Base-by-base conservation (phyloP, 2,888 invertebrate species). In the Rhorus exstirpatorius region DNA sequence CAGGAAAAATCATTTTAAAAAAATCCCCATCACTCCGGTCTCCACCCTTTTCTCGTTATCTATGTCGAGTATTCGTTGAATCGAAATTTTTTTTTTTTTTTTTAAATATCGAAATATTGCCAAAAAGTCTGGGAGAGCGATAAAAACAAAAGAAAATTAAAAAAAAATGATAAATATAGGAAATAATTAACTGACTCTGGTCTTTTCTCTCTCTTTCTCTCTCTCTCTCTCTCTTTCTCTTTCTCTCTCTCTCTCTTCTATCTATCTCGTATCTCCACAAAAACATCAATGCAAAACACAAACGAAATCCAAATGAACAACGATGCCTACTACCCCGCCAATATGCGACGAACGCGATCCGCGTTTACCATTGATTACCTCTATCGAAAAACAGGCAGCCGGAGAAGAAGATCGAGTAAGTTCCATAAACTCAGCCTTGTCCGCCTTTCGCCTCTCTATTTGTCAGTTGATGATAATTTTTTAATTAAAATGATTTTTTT, bases 321-420 rank as follows among this genome's bases (percentile, higher is more conserved):
- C 72, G 81, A 84, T 81, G 79, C 55, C 24, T 24, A n/a, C 84
- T 79, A 79, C 86, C 83, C 80, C 74, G 84, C 84, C 86, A 86
- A 84, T 83, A 87, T 88, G n/a, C 89, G 88, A 89, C 91, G 91
- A 88, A 89, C 92, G 90, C 90, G 90, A 90, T 85, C 88, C 88
- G 88, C 86, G 67, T 83, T 83, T 65, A 79, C 87, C 84, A 89
- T 87, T 86, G 82, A 82, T 79, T 82, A 65, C 65, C 92, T 88
- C 89, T 91, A 89, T 93, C 93, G 94, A 91, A 92, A 89, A 93
- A 93, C 41, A 93, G 94, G 94, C 95, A 95, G 93, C 95, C 95
- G 93, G 95, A 95, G 94, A 95, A 94, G 93, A 95, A 94, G 94
- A 95, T 93, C 94, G 95, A 95, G 95, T 95, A 94, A 95, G 95